phyloP scores from a whole-genome alignment of 2,888 invertebrate species.

The Odontocerum albicorne region DNA sequence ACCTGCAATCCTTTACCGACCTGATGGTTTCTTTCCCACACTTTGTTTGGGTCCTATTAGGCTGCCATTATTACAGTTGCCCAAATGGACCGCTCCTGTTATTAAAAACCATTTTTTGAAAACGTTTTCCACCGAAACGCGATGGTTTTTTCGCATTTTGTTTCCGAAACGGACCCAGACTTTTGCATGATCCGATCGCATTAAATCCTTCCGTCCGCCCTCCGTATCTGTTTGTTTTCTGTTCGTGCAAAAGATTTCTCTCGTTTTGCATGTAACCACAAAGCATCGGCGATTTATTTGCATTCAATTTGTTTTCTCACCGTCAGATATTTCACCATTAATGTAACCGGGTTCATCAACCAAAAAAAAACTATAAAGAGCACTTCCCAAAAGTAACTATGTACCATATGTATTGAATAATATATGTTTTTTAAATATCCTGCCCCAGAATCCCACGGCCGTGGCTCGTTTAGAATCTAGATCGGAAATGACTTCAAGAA shows the following conservation, averaged over 20 bases:
- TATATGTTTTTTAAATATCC: too few relatives aligned
- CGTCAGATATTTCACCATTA: too few relatives aligned
- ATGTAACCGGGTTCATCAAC: too few relatives aligned
- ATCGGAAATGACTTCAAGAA: conserved; percentile 8
- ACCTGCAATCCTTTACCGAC: conserved; percentile 26
- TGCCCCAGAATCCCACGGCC: too few relatives aligned
- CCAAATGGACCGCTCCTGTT: conserved; percentile 32
- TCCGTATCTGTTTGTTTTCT: conserved; percentile 31
- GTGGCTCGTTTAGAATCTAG: neutral
- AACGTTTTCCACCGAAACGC: conserved; percentile 28
- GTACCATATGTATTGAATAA: too few relatives aligned
- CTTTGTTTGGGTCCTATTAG: conserved; percentile 33
- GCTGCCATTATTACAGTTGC: conserved; percentile 31
- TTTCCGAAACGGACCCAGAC: conserved; percentile 16
- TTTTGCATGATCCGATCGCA: conserved; percentile 36
- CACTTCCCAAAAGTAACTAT: too few relatives aligned
- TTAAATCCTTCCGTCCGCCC: conserved; percentile 29
- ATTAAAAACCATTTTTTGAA: conserved; percentile 35
- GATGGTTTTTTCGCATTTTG: conserved; percentile 27
- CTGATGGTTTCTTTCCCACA: conserved; percentile 32
- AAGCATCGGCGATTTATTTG: too few relatives aligned
- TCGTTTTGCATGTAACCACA: conserved; percentile 27
- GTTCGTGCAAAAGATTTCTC: conserved; percentile 34
- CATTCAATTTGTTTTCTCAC: too few relatives aligned
- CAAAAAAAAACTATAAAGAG: too few relatives aligned